Evolutionary conservation across 2,113 vertebrate genomes (phyloP), one percentile per base, ranked within the genome.

Genomic region (Nipponia nippon): DNA sequence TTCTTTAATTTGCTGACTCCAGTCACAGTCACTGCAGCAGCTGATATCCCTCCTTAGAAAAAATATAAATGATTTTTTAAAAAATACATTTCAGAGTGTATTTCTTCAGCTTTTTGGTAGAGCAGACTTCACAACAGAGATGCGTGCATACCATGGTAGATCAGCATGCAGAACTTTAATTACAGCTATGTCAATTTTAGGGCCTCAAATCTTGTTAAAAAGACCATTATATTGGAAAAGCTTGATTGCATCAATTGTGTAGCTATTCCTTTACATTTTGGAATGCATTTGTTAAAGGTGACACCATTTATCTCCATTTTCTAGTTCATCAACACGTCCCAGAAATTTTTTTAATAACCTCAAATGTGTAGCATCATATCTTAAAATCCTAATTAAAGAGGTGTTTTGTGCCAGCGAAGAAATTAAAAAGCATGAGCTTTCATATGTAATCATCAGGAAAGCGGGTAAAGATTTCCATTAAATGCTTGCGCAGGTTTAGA

Each of bases 131-230:
- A 69, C 84, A 93, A 90, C 22, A 89, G 85, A 86, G 53, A 71
- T 56, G 62, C 15, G 27, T 61, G 36, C 55, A 52, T 87, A 23
- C 58, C 53, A 80, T 30, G 47, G 84, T 36, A 95, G 65, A 87
- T 90, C 65, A 94, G 25, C 65, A 44, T 47, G 65, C 18, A 95
- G 76, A 82, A 89, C 80, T 97, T 96, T 75, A 97, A 96, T 96
- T 93, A 95, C 9, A 96, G 32, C 13, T 63, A 53, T 67, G 76
- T n/a, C 71, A 89, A 47, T 87, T 87, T 94, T 79, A 92, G 67
- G 83, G 38, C 83, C 79, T 83, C 49, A 93, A 94, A 92, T 91
- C 75, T 93, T 71, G 27, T 89, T 97, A 88, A 93, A 96, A 96
- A 69, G 11, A 87, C 27, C 47, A 75, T 90, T 94, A 77, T 62